Conservation (phyloP, 1,140 invertebrate genomes). For the Scylla paramamosain region DNA sequence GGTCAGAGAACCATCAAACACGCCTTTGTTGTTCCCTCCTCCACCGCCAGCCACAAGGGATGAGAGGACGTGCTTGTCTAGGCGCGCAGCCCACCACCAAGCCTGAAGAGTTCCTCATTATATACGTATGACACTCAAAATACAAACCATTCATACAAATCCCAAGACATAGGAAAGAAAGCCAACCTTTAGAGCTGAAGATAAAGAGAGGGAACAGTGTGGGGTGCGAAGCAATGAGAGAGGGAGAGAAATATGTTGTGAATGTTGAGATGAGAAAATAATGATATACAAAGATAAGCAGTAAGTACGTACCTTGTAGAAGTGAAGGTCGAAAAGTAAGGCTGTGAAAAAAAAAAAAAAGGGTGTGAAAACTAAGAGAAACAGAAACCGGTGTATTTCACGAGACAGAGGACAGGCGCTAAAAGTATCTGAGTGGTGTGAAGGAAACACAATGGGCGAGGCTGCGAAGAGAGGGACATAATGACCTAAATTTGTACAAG, state of each 20-base stretch:
- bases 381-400: too few relatives aligned
- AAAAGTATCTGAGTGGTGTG: background rate
- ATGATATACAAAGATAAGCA: background rate
- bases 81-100: conserved; percentile 36
- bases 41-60: background rate
- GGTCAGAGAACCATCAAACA: background rate
- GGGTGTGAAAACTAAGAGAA: too few relatives aligned
- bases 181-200: background rate
- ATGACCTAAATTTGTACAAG: conserved; percentile 2
- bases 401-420: background rate
- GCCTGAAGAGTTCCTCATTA: conserved; percentile 58
- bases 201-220: background rate
- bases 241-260: background rate
- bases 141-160: conserved; percentile 68
- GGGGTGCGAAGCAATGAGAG: background rate
- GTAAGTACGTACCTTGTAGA: background rate
- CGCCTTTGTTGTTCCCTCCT: background rate
- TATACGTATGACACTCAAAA: conserved; percentile 64
- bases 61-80: conserved; percentile 39
- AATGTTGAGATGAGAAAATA: background rate
- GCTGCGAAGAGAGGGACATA: conserved; percentile 2
- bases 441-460: background rate
- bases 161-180: conserved; percentile 41
- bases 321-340: too few relatives aligned
- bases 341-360: too few relatives aligned